Evolutionary conservation across 2,113 vertebrate species (phyloP).

Genomic region (Tinamus guttatus): DNA sequence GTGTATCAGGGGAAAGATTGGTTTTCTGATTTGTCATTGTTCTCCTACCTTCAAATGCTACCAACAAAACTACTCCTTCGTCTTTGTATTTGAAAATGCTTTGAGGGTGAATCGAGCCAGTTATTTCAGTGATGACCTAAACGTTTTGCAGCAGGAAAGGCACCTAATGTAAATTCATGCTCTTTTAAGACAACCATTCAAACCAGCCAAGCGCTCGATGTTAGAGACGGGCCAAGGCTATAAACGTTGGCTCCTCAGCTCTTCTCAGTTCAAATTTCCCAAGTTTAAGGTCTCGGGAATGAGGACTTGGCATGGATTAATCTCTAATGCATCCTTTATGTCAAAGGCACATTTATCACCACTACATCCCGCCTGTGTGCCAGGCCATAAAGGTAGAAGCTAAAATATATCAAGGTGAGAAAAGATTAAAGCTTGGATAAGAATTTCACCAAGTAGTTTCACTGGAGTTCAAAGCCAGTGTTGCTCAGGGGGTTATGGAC

Average conservation of each 20-base stretch:
- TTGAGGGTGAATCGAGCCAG: background rate
- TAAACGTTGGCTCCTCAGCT: background rate
- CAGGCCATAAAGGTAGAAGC: background rate
- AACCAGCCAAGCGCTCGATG: background rate
- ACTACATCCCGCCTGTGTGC: slow-evolving; percentile 24
- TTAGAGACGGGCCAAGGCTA: background rate
- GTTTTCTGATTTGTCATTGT: background rate
- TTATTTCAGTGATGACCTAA: background rate
- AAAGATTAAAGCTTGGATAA: slow-evolving; percentile 30
- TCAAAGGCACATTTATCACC: slow-evolving; percentile 32
- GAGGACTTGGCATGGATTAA: background rate
- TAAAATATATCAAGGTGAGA: slow-evolving; percentile 41
- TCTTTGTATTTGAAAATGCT: background rate
- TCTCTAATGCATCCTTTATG: background rate
- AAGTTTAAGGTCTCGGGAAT: background rate
- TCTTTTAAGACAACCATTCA: background rate
- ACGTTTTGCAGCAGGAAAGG: background rate
- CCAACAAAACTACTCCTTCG: background rate
- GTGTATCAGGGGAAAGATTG: background rate
- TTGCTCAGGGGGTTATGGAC: background rate
- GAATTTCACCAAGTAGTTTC: background rate
- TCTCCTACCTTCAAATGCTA: background rate
- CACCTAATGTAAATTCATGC: fast-evolving
- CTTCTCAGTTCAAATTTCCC: background rate
- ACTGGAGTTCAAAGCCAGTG: background rate